Evolutionary conservation across 2,113 vertebrate species (phyloP), one percentile per base, ranked within the genome.

Genomic region (Benitochromis conjunctus): DNA sequence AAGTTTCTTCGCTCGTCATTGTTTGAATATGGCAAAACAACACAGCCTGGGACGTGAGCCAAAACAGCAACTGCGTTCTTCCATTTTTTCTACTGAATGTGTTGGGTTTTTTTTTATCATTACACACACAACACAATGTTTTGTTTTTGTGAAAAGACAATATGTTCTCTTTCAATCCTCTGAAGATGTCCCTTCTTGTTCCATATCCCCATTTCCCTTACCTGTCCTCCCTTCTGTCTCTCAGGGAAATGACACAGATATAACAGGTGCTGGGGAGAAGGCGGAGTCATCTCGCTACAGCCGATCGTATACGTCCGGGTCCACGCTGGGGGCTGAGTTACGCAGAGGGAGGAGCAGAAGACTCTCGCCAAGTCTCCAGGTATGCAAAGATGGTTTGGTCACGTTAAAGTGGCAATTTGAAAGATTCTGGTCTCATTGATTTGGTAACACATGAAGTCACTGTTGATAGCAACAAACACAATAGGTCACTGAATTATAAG

Each of bases 281-380:
- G 92, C 86, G 18, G 96, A 97, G 79, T 90, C 94, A 2, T 90
- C 94, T 31, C 53, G 93, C 81, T 95, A 94, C 90, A 97, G 97
- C 92, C 92, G 94, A 78, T 97, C 96, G 6, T 96, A 96, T 34
- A 96, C 96, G 0, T 96, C 96, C 1, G 94, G 94, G 81, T 96
- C 91, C 69, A 97, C 97, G 31, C 87, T 97, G 89, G 97, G 97
- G 51, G 92, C 95, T 0, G 97, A 97, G 79, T 95, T 97, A 41
- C 93, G 94, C 29, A 92, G 94, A 31, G 95, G 96, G 21, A 93
- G 95, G 48, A 95, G 93, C 56, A 96, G 96, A 57, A 94, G 93
- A 74, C 97, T 97, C 81, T 97, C 97, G 0, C 96, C 96, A 0
- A 96, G 95, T 85, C 95, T 97, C 58, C 97, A 97, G 96, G 96